Evolutionary conservation across 2,888 invertebrate species (phyloP).

Genomic region (Choreutis nemorana): DNA sequence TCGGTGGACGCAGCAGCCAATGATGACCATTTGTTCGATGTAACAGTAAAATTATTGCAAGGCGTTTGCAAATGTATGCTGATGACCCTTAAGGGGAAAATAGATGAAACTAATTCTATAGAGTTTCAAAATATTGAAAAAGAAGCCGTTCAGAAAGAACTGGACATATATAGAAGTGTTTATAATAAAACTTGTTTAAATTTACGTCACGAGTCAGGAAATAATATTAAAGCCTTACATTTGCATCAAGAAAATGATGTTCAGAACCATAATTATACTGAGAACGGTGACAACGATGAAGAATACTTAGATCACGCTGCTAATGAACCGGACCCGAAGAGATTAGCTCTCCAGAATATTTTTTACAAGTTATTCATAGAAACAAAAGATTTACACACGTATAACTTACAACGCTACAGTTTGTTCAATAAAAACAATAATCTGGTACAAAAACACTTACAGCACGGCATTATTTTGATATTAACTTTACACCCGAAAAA

Average conservation of each 20-base stretch:
- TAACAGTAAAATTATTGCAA: constrained; percentile 37
- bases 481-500: constrained; percentile 26
- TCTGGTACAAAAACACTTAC: constrained; percentile 9
- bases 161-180: constrained; percentile 32
- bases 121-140: constrained; percentile 13
- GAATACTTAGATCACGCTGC: too few relatives aligned
- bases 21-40: constrained; percentile 34
- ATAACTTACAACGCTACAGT: constrained; percentile 29
- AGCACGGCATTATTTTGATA: constrained; percentile 33
- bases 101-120: constrained; percentile 18
- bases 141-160: constrained; percentile 12
- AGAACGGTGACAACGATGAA: too few relatives aligned
- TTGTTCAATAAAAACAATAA: constrained; percentile 20
- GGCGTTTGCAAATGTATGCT: constrained; percentile 43
- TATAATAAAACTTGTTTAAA: constrained; percentile 38
- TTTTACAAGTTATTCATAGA: constrained; percentile 30
- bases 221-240: constrained; percentile 19
- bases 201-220: constrained; percentile 23
- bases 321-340: too few relatives aligned
- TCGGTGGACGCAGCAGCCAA: constrained; percentile 33
- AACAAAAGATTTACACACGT: constrained; percentile 28
- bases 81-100: constrained; percentile 25
- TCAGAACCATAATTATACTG: too few relatives aligned
- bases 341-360: too few relatives aligned
- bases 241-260: constrained; percentile 11